Base-by-base conservation (phyloP, 2,888 invertebrate species). In the Folsomia manolachei region DNA sequence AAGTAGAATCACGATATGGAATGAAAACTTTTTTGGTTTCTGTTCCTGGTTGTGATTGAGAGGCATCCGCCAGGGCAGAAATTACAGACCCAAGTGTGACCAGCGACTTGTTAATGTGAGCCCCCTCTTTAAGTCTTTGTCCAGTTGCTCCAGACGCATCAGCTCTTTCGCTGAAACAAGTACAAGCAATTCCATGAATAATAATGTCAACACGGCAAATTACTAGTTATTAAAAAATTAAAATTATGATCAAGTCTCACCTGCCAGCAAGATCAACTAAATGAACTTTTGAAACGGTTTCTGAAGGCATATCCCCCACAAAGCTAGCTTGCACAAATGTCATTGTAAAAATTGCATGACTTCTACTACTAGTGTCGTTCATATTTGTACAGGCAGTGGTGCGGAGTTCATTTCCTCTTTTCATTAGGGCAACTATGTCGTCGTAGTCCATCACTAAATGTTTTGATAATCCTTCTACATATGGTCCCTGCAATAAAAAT, bases 61-160 rank as follows among this genome's bases (percentile, higher is more conserved):
- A 77, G 69, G 76, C 78, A 69, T 82, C 83, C 61, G 94, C 93
- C 67, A 94, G 85, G 0, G 93, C 91, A 51, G 93, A 93, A 83
- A 94, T 94, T 81, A 94, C 94, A 79, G 91, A 92, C 74, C 94
- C 94, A 69, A 94, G 86, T 23, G 94, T 94, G 25, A 94, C 94
- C 70, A 94, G 85, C 0, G 94, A 94, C 85, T 94, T 94, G 84
- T 94, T 94, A 82, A 94, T 94, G 84, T 94, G 93, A 24, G 92
- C 93, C 70, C 94, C 94, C 84, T 94, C 94, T 71, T 82, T 94
- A 77, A 96, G 85, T 24, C 95, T 87, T 84, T 94, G 91, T 0
- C 95, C 95, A 9, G 94, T 94, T 21, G 95, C 94, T 56, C 94
- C 95, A 0, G 94, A 92, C 18, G 93, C 90, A 85, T 93, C 92